These are phyloP conservation scores for Podocnemis expansa DNA, from an alignment of 2,113 vertebrate species.

Conservation along the genomic window DNA sequence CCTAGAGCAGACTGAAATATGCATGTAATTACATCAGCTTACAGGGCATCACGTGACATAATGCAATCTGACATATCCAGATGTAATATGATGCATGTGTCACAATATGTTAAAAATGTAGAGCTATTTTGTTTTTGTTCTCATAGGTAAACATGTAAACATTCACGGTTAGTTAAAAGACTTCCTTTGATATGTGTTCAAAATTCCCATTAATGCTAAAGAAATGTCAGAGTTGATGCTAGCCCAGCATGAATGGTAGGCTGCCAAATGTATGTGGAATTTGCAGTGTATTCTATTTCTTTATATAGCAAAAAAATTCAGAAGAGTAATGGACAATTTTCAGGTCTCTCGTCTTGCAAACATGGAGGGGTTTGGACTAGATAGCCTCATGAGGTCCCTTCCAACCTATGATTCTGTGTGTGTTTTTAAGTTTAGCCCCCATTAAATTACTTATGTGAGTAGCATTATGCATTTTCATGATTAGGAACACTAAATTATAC, in stretches of 20 bases:
- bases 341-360: no score
- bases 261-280: neutral
- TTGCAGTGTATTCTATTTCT: neutral
- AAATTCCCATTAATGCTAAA: fast-evolving
- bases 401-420: no score
- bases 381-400: no score
- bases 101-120: constrained; percentile 30
- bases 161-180: constrained; percentile 15
- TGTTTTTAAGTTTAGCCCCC: fast-evolving
- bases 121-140: neutral
- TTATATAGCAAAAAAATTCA: neutral
- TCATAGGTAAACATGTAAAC: neutral
- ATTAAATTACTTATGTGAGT: neutral
- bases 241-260: neutral
- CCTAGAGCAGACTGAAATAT: neutral
- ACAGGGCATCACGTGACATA: neutral
- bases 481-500: neutral
- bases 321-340: neutral
- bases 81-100: fast-evolving
- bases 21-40: neutral
- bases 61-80: neutral
- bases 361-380: no score
- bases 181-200: neutral
- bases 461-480: neutral
- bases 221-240: neutral